Percentiles rank a stretch among this genome's conserved stretches.
These are phyloP conservation scores for Halyomorpha halys DNA, from an alignment of 1,140 invertebrate species.

Conservation along the genomic window DNA sequence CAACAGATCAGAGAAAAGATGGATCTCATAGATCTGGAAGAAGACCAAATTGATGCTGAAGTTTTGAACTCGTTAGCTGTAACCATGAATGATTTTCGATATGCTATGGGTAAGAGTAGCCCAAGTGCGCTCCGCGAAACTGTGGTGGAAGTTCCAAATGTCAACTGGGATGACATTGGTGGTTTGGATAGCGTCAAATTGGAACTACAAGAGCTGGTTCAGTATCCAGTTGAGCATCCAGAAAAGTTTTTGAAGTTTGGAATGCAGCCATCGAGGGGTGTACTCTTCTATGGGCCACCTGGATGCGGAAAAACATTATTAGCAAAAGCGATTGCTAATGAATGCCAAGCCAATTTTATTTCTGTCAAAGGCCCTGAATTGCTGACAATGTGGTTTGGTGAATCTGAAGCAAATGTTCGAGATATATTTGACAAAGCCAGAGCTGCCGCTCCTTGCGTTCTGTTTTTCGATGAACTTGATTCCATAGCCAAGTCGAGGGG, in stretches of 20 bases:
- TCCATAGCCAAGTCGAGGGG: constrained; percentile 98
- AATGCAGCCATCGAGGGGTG: constrained; percentile 97
- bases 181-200: constrained; percentile 93
- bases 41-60: constrained; percentile 98
- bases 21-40: constrained; percentile 98
- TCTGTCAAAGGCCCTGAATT: constrained; percentile 98
- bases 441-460: constrained; percentile 96
- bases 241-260: constrained; percentile 99
- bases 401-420: constrained; percentile 98
- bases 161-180: constrained; percentile 95
- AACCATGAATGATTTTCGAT: constrained; percentile 99
- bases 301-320: constrained; percentile 96
- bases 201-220: constrained; percentile 93
- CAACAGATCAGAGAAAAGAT: constrained; percentile 99
- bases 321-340: constrained; percentile 99
- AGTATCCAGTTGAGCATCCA: constrained; percentile 99
- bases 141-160: constrained; percentile 95
- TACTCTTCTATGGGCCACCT: constrained; percentile 96
- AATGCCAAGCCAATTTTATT: constrained; percentile 99
- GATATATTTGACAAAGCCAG: constrained; percentile 99
- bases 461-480: constrained; percentile 99
- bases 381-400: constrained; percentile 99
- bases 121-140: constrained; percentile 96
- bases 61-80: constrained; percentile 90
- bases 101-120: constrained; percentile 97